These are phyloP conservation scores for Boloria selene DNA, from an alignment of 2,888 invertebrate species.

Conservation along the genomic window DNA sequence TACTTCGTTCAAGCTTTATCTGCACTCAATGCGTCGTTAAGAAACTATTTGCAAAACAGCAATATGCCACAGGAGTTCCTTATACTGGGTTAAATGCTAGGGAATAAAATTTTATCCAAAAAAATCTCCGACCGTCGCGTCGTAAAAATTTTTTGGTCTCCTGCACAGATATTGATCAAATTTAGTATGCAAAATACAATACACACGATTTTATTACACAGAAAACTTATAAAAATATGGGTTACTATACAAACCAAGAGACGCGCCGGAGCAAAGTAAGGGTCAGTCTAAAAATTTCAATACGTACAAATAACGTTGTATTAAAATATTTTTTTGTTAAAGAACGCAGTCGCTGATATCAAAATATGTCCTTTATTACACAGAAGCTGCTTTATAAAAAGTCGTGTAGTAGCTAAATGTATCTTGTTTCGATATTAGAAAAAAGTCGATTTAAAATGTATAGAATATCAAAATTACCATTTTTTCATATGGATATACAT, in stretches of 20 bases:
- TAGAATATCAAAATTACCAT: background rate
- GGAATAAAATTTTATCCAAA: no score
- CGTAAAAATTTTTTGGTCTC: no score
- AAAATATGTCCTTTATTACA: conserved; percentile 7
- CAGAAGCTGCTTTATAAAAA: conserved; percentile 17
- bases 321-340: background rate
- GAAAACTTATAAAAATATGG: no score
- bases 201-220: no score
- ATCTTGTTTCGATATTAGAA: conserved; percentile 18
- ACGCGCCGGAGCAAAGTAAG: background rate
- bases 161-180: background rate
- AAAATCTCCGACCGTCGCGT: no score
- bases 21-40: no score
- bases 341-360: background rate
- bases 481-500: background rate
- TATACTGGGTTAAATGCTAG: no score
- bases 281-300: background rate
- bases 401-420: conserved; percentile 4
- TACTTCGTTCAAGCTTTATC: no score
- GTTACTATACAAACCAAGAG: background rate
- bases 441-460: conserved; percentile 1
- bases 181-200: no score
- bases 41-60: no score
- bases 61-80: no score
- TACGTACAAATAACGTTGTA: no score